These are phyloP conservation scores for Pogonocherus hispidulus DNA, from an alignment of 2,888 invertebrate species.

Conservation along the genomic window DNA sequence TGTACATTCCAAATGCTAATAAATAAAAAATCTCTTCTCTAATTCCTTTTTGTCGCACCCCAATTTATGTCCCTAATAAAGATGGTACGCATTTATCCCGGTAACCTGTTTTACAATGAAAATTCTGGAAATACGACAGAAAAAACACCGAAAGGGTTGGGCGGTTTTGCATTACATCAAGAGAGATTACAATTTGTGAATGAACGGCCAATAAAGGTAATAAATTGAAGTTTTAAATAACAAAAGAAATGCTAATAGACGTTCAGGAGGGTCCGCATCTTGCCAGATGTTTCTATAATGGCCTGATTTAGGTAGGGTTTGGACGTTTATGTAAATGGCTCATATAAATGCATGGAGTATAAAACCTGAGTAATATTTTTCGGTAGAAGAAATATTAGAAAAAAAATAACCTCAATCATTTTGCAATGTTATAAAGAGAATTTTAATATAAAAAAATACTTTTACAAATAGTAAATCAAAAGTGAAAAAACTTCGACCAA, in stretches of 20 bases:
- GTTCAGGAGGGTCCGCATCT: not conserved
- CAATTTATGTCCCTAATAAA: constrained; percentile 12
- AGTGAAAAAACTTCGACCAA: no score
- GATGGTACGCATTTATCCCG: constrained; percentile 5
- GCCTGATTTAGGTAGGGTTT: no score
- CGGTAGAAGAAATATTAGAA: no score
- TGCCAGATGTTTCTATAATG: not conserved
- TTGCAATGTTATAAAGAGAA: no score
- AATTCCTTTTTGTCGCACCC: constrained; percentile 10
- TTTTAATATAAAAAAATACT: no score
- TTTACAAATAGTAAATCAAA: no score
- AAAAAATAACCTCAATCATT: no score
- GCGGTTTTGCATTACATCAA: constrained; percentile 10
- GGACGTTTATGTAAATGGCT: no score
- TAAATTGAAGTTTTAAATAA: constrained; percentile 16
- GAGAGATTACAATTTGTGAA: no score
- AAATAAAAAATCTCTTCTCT: constrained; percentile 1
- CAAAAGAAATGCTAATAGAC: not conserved
- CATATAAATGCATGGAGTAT: no score
- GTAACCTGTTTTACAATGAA: constrained; percentile 14
- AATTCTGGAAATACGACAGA: constrained; percentile 16
- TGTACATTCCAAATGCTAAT: constrained; percentile 2
- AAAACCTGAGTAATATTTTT: no score
- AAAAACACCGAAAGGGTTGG: constrained; percentile 21
- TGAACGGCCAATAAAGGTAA: constrained; percentile 16